A percentile compares a stretch with the other conserved stretches of the same genome.
Conservation (phyloP, 2,888 invertebrate species). For the Actias luna region DNA sequence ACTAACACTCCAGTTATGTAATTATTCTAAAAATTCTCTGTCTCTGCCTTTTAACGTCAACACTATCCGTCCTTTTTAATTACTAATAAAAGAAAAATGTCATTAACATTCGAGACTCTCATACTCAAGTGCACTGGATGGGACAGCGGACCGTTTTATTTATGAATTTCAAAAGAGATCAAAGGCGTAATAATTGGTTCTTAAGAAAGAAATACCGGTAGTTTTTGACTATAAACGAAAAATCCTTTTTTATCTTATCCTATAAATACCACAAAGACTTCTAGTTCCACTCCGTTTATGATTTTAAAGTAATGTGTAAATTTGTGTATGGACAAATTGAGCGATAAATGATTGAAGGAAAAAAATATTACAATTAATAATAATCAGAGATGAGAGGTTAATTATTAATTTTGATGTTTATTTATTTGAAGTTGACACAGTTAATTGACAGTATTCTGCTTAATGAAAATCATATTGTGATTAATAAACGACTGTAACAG, state of each 20-base stretch:
- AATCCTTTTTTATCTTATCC: background rate
- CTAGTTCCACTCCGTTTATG: background rate
- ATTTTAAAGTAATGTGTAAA: background rate
- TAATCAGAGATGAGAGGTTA: too few species aligned
- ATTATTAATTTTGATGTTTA: too few species aligned
- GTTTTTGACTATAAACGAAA: background rate
- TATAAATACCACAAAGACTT: background rate
- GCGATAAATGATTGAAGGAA: background rate
- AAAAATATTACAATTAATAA: too few species aligned
- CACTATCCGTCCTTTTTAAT: background rate
- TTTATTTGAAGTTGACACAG: too few species aligned
- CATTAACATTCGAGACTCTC: background rate
- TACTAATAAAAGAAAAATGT: conserved; percentile 4
- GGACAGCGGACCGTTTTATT: background rate
- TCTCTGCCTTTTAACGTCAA: background rate
- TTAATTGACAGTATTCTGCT: too few species aligned
- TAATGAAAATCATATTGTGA: too few species aligned
- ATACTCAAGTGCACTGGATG: background rate
- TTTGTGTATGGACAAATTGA: too few species aligned
- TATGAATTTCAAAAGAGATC: conserved; percentile 14
- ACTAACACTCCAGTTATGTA: too few species aligned
- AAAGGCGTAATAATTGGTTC: conserved; percentile 21
- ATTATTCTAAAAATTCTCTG: too few species aligned
- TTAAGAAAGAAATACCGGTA: background rate
- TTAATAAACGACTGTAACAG: too few species aligned